phyloP scores from a whole-genome alignment of 2,888 invertebrate species.

The Patella depressa region DNA sequence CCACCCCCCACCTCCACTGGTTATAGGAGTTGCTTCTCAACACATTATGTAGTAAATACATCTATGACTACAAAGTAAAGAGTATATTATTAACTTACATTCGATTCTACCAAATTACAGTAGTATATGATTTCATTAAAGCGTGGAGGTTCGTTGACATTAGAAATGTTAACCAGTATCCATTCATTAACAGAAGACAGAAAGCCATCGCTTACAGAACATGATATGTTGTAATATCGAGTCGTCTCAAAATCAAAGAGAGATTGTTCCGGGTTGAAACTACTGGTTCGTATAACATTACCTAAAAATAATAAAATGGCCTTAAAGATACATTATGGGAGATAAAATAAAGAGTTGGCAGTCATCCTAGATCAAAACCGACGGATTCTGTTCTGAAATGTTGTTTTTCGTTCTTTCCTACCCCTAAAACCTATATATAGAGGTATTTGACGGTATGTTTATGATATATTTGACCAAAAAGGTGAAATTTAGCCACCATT shows the following conservation, averaged over 20 bases:
- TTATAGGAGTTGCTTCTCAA: too few relatives aligned
- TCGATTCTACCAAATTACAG: constrained; percentile 36
- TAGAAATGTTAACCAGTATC: constrained; percentile 32
- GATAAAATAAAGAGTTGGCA: too few relatives aligned
- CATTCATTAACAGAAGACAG: constrained; percentile 28
- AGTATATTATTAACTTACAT: constrained; percentile 25
- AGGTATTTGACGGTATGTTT: too few relatives aligned
- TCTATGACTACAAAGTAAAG: constrained; percentile 23
- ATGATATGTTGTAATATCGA: neutral
- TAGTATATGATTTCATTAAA: constrained; percentile 36
- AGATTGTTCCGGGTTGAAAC: neutral
- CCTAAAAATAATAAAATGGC: neutral
- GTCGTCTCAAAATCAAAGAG: neutral
- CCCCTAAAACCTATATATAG: too few relatives aligned
- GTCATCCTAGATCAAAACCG: too few relatives aligned
- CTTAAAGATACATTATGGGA: too few relatives aligned
- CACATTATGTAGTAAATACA: constrained; percentile 19
- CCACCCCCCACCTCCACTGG: too few relatives aligned
- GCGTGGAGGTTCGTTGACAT: constrained; percentile 42
- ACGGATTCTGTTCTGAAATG: too few relatives aligned
- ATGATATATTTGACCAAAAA: too few relatives aligned
- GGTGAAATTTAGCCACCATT: too few relatives aligned
- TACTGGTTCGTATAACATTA: neutral
- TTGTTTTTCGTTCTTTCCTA: too few relatives aligned
- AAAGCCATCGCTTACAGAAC: constrained; percentile 11